A percentile compares a stretch with the other conserved stretches of the same genome.
These are phyloP conservation scores for Dorcus parallelipipedus DNA, from an alignment of 2,888 invertebrate species.

Conservation along the genomic window DNA sequence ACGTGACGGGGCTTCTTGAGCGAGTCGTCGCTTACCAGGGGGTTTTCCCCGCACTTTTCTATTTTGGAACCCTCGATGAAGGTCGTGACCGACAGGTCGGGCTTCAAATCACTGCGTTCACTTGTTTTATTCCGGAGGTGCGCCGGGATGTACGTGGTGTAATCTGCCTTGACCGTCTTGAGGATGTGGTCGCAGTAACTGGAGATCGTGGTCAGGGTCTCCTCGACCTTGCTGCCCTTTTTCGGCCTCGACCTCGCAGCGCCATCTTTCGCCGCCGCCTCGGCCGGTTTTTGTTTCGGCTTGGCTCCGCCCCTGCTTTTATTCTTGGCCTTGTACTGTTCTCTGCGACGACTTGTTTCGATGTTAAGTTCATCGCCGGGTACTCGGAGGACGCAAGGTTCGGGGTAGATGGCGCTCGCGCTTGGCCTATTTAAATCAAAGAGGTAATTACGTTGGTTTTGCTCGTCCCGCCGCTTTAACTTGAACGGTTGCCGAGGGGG, in stretches of 20 bases:
- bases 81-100: constrained; percentile 1
- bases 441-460: neutral
- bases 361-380: no score
- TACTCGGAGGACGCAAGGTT: no score
- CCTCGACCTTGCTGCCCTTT: neutral
- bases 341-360: no score
- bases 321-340: no score
- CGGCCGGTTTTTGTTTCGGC: neutral
- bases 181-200: neutral
- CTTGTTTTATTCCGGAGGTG: neutral
- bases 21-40: neutral
- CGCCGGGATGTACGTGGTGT: neutral
- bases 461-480: neutral
- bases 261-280: neutral
- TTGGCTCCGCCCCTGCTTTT: no score
- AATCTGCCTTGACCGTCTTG: neutral
- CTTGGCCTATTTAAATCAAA: no score
- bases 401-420: no score
- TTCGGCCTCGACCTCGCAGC: neutral
- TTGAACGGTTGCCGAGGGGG: no score
- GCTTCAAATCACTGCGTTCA: neutral
- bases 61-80: constrained; percentile 4
- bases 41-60: constrained; percentile 7
- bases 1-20: neutral
- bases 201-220: neutral